Conservation (phyloP, 2,113 vertebrate species). For the Poicephalus meyeri region DNA sequence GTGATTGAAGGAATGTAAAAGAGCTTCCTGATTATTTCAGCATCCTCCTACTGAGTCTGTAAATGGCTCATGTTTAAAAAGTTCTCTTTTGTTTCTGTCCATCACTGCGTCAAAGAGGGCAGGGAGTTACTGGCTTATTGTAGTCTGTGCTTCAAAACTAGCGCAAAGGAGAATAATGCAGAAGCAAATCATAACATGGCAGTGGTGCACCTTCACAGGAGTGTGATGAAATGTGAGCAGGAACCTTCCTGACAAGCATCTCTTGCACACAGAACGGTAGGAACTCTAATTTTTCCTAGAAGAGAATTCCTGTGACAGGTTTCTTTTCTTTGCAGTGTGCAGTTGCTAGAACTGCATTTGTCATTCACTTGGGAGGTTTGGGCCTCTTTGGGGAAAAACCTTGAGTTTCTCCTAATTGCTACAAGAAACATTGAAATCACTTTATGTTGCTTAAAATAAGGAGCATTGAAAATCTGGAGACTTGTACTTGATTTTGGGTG, state of each 20-base stretch:
- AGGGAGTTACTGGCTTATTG: background rate
- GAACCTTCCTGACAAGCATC: background rate
- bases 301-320: background rate
- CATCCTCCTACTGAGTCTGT: background rate
- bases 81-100: background rate
- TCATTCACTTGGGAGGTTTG: background rate
- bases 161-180: background rate
- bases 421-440: fast-evolving
- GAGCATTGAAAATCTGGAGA: background rate
- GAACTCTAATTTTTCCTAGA: background rate
- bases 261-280: fast-evolving
- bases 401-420: background rate
- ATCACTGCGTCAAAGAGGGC: background rate
- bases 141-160: background rate
- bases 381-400: background rate
- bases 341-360: background rate
- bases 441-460: background rate
- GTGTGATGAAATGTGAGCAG: fast-evolving
- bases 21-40: background rate
- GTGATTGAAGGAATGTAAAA: background rate
- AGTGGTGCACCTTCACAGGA: background rate
- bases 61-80: background rate
- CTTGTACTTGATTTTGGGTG: background rate
- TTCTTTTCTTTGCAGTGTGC: background rate
- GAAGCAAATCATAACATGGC: background rate